Evolutionary conservation across 2,113 vertebrate genomes (phyloP).

Genomic region (Petromus typicus): DNA sequence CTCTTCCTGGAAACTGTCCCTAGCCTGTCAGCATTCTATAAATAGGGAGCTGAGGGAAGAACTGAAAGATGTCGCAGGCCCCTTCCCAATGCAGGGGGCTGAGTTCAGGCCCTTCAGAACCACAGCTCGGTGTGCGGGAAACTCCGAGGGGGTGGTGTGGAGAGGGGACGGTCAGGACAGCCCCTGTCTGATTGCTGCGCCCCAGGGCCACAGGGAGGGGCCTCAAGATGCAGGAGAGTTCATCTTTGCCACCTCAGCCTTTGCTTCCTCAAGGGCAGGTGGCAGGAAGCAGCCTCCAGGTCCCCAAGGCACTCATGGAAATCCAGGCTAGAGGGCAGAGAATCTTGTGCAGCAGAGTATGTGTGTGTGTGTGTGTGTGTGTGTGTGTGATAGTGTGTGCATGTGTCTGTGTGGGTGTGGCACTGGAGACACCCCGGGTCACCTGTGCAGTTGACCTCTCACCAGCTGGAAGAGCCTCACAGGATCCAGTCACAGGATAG

Average conservation of each 20-base stretch:
- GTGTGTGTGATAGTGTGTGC: too few relatives aligned
- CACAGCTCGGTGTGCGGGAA: not conserved
- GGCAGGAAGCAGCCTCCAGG: not conserved
- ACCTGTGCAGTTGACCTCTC: not conserved
- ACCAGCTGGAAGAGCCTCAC: not conserved
- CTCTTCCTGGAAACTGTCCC: not conserved
- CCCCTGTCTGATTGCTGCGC: not conserved
- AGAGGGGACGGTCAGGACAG: not conserved
- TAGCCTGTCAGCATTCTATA: not conserved
- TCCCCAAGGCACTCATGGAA: accelerated
- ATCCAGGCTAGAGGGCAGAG: not conserved
- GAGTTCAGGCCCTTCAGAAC: not conserved
- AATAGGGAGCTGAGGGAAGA: conserved; percentile 40
- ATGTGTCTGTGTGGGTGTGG: not conserved
- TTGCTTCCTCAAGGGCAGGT: not conserved
- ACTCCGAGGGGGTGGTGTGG: not conserved
- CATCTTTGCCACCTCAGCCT: not conserved
- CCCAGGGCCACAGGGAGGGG: not conserved
- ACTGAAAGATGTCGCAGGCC: not conserved
- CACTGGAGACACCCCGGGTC: not conserved
- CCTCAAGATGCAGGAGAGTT: not conserved
- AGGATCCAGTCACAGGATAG: not conserved
- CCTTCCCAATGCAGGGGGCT: not conserved
- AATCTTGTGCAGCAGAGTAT: not conserved
- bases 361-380: not conserved